phyloP scores from a whole-genome alignment of 2,113 vertebrate genomes.

The Engystomops pustulosus region DNA sequence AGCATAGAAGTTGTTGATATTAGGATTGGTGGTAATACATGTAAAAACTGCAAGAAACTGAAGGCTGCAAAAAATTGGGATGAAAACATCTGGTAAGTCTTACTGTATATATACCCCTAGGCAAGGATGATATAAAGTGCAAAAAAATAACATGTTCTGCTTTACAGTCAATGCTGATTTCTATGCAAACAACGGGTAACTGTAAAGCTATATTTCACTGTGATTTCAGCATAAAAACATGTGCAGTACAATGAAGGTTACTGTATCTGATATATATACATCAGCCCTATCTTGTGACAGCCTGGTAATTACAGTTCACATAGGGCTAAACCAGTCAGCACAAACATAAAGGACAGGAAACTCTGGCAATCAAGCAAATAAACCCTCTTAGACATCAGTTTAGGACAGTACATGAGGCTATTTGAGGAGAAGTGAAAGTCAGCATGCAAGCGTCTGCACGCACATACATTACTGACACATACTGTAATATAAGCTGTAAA shows the following conservation, averaged over 20 bases:
- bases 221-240: constrained; percentile 45
- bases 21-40: too few species aligned
- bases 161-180: constrained; percentile 38
- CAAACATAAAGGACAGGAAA: constrained; percentile 59
- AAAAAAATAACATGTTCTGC: constrained; percentile 40
- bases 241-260: constrained; percentile 35
- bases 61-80: not conserved
- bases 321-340: constrained; percentile 59
- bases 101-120: constrained; percentile 11
- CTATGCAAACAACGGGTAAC: constrained; percentile 34
- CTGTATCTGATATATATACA: constrained; percentile 56
- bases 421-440: constrained; percentile 60
- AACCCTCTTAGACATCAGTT: constrained; percentile 55
- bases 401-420: constrained; percentile 60
- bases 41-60: not conserved
- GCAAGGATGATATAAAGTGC: not conserved
- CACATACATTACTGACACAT: constrained; percentile 60
- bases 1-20: too few species aligned
- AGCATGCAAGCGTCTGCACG: constrained; percentile 59
- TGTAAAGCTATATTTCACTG: constrained; percentile 27
- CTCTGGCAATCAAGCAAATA: constrained; percentile 55
- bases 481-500: constrained; percentile 60
- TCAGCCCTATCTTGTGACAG: constrained; percentile 56
- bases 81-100: constrained; percentile 8
- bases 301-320: constrained; percentile 57